Evolutionary conservation across 2,113 vertebrate species (phyloP).

Genomic region (Egretta garzetta): DNA sequence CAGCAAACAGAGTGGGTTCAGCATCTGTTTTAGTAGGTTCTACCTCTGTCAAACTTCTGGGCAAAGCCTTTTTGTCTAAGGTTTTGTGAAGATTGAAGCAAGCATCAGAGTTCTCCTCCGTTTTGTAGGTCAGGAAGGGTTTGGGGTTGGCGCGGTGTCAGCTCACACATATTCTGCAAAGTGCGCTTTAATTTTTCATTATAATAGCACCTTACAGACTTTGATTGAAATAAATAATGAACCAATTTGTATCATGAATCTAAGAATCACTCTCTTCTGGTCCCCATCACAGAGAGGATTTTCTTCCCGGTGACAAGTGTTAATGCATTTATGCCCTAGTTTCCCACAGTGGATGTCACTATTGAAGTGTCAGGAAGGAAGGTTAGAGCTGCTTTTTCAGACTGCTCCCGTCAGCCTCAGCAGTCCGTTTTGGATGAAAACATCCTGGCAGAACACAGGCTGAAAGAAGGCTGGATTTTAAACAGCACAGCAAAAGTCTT

Average conservation of each 20-base stretch:
- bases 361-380: constrained; percentile 71
- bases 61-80: not conserved
- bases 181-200: constrained; percentile 54
- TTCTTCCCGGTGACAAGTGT: constrained; percentile 38
- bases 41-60: not conserved
- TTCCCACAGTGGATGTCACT: constrained; percentile 44
- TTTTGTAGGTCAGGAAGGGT: constrained; percentile 55
- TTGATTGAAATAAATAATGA: constrained; percentile 64
- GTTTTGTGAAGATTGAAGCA: not conserved
- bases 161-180: not conserved
- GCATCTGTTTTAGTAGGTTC: not conserved
- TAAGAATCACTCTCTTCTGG: constrained; percentile 18
- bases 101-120: not conserved
- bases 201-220: constrained; percentile 8
- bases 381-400: constrained; percentile 73
- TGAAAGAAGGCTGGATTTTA: constrained; percentile 67
- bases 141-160: not conserved
- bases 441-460: constrained; percentile 61
- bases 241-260: constrained; percentile 41
- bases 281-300: constrained; percentile 9
- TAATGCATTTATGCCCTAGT: constrained; percentile 59
- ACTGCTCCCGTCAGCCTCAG: constrained; percentile 72
- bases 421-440: constrained; percentile 73
- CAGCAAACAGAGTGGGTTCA: not conserved
- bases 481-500: constrained; percentile 68